Conservation (phyloP, 1,140 invertebrate genomes). For the Globodera ellingtonae region DNA sequence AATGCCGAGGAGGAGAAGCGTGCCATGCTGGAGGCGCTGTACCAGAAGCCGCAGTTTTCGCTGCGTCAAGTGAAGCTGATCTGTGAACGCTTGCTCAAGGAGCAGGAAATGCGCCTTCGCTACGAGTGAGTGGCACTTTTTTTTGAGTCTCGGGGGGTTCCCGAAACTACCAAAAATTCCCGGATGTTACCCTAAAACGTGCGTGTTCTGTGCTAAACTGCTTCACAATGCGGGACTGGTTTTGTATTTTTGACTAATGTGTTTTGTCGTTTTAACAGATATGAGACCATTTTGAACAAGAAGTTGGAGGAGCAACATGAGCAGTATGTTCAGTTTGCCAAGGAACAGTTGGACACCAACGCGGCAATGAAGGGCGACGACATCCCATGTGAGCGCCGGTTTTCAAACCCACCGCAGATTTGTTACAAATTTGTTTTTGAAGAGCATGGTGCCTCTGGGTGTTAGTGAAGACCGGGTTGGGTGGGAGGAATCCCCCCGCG, state of each 20-base stretch:
- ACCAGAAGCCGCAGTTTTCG: conserved; percentile 59
- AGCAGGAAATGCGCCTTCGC: conserved; percentile 64
- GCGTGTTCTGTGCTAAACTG: no score
- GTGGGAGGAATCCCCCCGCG: no score
- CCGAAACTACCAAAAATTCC: no score
- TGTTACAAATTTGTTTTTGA: neutral
- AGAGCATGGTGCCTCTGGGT: no score
- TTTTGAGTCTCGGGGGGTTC: no score
- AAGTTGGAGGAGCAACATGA: conserved; percentile 63
- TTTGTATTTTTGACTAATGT: neutral
- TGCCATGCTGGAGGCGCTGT: conserved; percentile 35
- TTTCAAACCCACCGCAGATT: neutral
- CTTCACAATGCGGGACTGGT: no score
- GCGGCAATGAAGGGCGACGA: conserved; percentile 14
- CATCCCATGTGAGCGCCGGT: conserved; percentile 12
- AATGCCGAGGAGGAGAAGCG: conserved; percentile 8
- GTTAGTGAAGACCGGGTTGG: no score
- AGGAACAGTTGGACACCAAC: conserved; percentile 53
- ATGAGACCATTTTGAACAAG: conserved; percentile 58
- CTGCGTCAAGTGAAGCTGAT: conserved; percentile 62
- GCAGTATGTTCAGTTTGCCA: conserved; percentile 64
- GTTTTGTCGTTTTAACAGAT: conserved; percentile 10
- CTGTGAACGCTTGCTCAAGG: conserved; percentile 59
- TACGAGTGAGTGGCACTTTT: conserved; percentile 36
- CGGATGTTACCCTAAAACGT: no score